Percentiles rank a stretch among this genome's conserved stretches.
Conservation (phyloP, 2,797 vertebrate species). For the Serranus cabrilla region DNA sequence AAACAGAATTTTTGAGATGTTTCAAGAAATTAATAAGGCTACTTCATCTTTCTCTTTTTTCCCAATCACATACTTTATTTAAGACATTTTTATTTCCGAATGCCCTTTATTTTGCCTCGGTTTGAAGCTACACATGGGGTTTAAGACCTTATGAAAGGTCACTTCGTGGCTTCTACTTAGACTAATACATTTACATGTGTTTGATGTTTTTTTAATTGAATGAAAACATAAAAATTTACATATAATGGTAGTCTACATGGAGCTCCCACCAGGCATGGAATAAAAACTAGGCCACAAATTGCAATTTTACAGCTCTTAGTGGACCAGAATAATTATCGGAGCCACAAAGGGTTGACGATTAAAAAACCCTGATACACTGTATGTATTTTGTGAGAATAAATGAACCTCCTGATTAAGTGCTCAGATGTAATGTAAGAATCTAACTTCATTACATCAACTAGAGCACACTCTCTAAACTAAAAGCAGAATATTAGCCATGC, state of each 20-base stretch:
- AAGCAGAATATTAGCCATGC: conserved; percentile 20
- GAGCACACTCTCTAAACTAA: conserved; percentile 13
- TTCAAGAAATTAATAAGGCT: neutral
- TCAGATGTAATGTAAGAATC: neutral
- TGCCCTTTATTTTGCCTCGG: neutral
- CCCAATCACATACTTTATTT: neutral
- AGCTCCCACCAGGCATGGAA: conserved; percentile 13
- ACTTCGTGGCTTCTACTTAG: conserved; percentile 1
- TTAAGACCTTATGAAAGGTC: neutral
- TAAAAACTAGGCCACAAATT: conserved; percentile 11
- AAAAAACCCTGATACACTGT: neutral
- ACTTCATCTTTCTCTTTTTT: neutral
- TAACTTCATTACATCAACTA: neutral
- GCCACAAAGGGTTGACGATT: neutral
- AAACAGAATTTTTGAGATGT: neutral
- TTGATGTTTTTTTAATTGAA: conserved; percentile 26
- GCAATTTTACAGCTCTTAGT: neutral
- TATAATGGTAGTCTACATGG: conserved; percentile 15
- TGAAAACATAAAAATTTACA: conserved; percentile 16
- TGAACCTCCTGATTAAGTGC: neutral
- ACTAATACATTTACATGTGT: conserved; percentile 25
- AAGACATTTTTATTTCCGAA: neutral
- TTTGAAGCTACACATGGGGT: conserved; percentile 11
- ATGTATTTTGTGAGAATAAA: neutral
- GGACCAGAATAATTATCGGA: neutral